Base-by-base conservation (phyloP, 2,888 invertebrate species). In the Nomada fucata region DNA sequence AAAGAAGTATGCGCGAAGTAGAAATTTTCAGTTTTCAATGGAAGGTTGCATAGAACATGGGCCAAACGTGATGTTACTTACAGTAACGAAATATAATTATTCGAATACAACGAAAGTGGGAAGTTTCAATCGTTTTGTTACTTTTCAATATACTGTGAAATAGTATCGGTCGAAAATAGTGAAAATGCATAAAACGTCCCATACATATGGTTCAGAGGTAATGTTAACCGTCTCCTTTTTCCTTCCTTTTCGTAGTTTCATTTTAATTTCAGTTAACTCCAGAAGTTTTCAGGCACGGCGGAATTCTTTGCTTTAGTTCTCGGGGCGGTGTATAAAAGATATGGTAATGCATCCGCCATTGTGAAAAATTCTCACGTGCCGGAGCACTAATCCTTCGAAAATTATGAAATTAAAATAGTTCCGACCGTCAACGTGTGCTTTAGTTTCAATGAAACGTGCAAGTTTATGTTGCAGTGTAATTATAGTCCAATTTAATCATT, bases 361-460 rank as follows among this genome's bases (percentile, higher is more conserved):
- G 20, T 50, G 75, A 55, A 78, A 68, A 68, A 68, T 53, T 57
- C 55, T 78, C 78, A 75, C 78, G 78, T 68, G 52, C 29, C 4
- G 3, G 18, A 23, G 55, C 13, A 23, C 61, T 78, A 75, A 78
- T 78, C 55, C 61, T 60, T 13, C 11, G 78, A 63, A 68, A 75
- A 78, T 75, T 78, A 75, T 78, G 75, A 55, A 78, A 68, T 75
- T 75, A 68, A 61, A 78, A 75, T 50, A 44, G 68, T 50, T 61
- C 3, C 55, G 53, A 10, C 20, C 61, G 53, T 63, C 61, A 68
- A 61, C 61, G 67, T 23, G 20, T 11, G 20, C 36, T 47, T 78
- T 55, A 74, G 55, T 63, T 74, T 20, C 18, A 44, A 50, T 23
- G 42, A 18, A 74, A 76, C 53, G 63, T 42, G 20, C 20, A n/a